These are phyloP conservation scores for Zele albiditarsus DNA, from an alignment of 2,888 invertebrate genomes.

Conservation along the genomic window DNA sequence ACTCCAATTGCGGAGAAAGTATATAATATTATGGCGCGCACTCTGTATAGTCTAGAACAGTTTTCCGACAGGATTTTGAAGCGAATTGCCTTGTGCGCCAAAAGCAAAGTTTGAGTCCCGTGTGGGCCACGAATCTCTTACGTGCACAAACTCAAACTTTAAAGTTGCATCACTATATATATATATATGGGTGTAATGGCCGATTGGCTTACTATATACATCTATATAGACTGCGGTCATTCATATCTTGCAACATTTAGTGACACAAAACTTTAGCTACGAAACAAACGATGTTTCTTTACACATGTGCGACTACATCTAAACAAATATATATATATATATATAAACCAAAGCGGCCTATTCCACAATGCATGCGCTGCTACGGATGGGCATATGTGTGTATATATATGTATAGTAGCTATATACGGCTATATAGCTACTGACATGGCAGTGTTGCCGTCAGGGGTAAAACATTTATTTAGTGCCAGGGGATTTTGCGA, in stretches of 20 bases:
- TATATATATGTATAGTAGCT: not conserved
- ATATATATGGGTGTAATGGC: not conserved
- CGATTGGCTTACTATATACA: conserved; percentile 3
- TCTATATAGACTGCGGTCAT: conserved; percentile 41
- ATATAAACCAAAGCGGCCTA: not conserved
- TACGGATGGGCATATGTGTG: conserved; percentile 60
- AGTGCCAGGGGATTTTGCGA: conserved; percentile 68
- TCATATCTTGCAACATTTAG: conserved; percentile 59
- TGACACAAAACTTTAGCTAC: conserved; percentile 54
- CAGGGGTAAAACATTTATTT: conserved; percentile 70
- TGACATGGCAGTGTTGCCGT: conserved; percentile 50
- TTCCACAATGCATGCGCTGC: conserved; percentile 54
- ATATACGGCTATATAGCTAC: conserved; percentile 39
- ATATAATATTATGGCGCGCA: not conserved
- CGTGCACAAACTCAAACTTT: conserved; percentile 59
- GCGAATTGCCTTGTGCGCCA: conserved; percentile 21
- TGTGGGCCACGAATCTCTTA: conserved; percentile 52
- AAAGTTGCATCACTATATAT: conserved; percentile 48
- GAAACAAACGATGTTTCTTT: conserved; percentile 39
- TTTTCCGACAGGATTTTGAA: conserved; percentile 20
- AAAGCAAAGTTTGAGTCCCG: conserved; percentile 54
- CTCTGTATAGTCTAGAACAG: not conserved
- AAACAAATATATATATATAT: not conserved
- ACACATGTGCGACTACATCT: conserved; percentile 26
- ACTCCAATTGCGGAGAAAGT: not conserved